Percentiles rank a stretch among this genome's conserved stretches.
Evolutionary conservation across 1,140 invertebrate species (phyloP).

Genomic region (Leptinotarsa defecta): DNA sequence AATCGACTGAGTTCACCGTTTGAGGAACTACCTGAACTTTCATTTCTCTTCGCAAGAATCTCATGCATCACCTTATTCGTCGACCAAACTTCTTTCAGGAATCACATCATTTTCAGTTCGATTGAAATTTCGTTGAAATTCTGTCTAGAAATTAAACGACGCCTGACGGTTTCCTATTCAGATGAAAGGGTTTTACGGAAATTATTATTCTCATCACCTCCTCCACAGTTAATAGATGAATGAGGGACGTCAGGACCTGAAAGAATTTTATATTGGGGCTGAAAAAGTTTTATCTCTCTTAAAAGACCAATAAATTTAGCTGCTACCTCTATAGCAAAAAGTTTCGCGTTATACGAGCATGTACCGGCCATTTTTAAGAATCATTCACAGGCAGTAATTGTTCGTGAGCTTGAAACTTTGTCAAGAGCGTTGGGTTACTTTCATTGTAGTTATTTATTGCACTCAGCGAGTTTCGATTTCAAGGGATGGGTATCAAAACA

Average conservation of each 20-base stretch:
- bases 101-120: too few relatives aligned
- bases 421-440: neutral
- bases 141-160: neutral
- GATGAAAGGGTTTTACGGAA: conserved; percentile 7
- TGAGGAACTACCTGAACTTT: too few relatives aligned
- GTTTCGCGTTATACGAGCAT: conserved; percentile 16
- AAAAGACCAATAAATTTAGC: conserved; percentile 24
- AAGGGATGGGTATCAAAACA: too few relatives aligned
- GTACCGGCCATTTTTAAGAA: conserved; percentile 14
- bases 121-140: neutral
- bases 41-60: too few relatives aligned
- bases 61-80: too few relatives aligned
- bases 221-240: conserved; percentile 25
- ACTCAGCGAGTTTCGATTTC: too few relatives aligned
- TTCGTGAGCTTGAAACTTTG: neutral
- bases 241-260: conserved; percentile 9
- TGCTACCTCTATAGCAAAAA: conserved; percentile 17
- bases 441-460: neutral
- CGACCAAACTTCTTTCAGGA: too few relatives aligned
- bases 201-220: conserved; percentile 25
- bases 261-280: conserved; percentile 20
- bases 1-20: too few relatives aligned
- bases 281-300: conserved; percentile 28
- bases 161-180: neutral
- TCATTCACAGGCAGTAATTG: conserved; percentile 4